Conservation (phyloP, 1,140 invertebrate genomes). For the Vanessa tameamea region DNA sequence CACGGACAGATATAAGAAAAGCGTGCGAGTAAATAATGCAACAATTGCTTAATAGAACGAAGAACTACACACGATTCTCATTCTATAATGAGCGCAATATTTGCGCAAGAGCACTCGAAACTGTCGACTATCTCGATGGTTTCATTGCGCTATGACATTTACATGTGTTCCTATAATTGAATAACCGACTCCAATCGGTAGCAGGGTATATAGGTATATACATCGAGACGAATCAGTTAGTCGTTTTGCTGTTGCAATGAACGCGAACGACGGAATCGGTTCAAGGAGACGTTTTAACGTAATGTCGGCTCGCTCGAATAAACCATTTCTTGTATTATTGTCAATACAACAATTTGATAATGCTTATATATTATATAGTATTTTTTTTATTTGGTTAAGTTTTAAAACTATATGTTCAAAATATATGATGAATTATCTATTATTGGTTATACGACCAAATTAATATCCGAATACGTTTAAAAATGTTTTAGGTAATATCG, state of each 20-base stretch:
- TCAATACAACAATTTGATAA: neutral
- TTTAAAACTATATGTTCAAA: too few species aligned
- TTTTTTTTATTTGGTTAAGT: neutral
- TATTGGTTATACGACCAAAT: neutral
- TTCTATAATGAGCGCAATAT: constrained; percentile 38
- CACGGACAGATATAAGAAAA: constrained; percentile 37
- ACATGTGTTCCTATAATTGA: constrained; percentile 70
- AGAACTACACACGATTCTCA: constrained; percentile 38
- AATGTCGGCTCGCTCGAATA: constrained; percentile 45
- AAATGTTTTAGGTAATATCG: neutral
- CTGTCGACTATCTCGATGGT: constrained; percentile 48
- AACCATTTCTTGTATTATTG: constrained; percentile 37
- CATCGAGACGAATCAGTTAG: constrained; percentile 33
- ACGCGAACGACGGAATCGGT: constrained; percentile 50
- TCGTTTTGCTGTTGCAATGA: constrained; percentile 50
- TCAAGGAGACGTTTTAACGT: constrained; percentile 54
- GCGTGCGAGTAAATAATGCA: constrained; percentile 38
- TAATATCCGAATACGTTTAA: neutral
- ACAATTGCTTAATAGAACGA: constrained; percentile 46
- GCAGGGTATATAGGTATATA: constrained; percentile 41
- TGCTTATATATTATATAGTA: neutral
- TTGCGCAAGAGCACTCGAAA: constrained; percentile 53
- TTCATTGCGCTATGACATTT: constrained; percentile 67
- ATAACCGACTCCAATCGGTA: constrained; percentile 64
- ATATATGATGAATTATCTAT: neutral